phyloP scores from a whole-genome alignment of 1,140 invertebrate genomes.

The Lordiphosa mommai region DNA sequence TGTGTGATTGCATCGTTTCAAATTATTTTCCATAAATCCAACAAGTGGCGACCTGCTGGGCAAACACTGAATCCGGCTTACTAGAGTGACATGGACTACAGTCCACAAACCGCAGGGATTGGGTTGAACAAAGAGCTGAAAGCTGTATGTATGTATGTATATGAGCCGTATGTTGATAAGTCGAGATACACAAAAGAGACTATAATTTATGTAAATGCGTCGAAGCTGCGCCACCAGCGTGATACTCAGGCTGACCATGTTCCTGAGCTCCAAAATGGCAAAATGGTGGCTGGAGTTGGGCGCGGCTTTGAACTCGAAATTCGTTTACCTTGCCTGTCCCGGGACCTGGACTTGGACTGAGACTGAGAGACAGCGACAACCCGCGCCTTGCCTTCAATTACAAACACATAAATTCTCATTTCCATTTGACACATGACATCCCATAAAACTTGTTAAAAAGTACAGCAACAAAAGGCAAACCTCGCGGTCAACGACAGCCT shows the following conservation, averaged over 20 bases:
- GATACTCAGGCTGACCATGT: conserved; percentile 21
- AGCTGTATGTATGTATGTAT: conserved; percentile 1
- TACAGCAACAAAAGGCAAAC: conserved; percentile 62
- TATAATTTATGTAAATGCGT: conserved; percentile 69
- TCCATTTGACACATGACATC: conserved; percentile 79
- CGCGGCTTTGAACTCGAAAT: conserved; percentile 16
- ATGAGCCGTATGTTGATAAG: conserved; percentile 36
- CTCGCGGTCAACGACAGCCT: conserved; percentile 29
- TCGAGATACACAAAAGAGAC: conserved; percentile 44
- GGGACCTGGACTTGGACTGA: conserved; percentile 9
- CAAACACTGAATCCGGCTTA: conserved; percentile 2
- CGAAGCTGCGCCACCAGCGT: conserved; percentile 46
- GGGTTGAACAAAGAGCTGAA: neutral
- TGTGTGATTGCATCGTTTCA: too few species aligned
- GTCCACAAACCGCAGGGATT: neutral
- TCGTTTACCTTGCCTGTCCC: conserved; percentile 10
- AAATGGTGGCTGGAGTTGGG: conserved; percentile 29
- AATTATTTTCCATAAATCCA: neutral
- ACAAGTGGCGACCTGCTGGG: conserved; percentile 12
- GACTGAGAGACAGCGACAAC: conserved; percentile 15
- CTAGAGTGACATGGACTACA: neutral
- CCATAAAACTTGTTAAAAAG: conserved; percentile 78
- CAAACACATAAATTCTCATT: conserved; percentile 79
- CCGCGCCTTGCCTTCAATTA: conserved; percentile 73
- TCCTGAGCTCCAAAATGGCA: conserved; percentile 33